These are phyloP conservation scores for Gobionotothen gibberifrons DNA, from an alignment of 2,797 vertebrate genomes.

Conservation along the genomic window DNA sequence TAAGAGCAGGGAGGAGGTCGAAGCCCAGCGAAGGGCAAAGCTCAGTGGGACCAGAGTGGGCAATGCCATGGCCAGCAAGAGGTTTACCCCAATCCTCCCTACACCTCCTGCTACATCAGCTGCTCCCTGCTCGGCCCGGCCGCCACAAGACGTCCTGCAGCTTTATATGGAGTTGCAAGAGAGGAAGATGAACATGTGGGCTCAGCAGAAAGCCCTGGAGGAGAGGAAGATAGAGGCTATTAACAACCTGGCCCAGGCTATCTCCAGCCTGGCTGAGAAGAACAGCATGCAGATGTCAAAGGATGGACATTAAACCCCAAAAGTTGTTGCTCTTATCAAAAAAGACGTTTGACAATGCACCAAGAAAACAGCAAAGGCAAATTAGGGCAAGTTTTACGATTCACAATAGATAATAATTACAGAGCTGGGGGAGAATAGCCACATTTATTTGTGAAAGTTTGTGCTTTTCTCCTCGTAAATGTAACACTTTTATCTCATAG, in stretches of 20 bases:
- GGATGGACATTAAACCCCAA: constrained; percentile 47
- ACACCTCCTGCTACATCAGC: constrained; percentile 64
- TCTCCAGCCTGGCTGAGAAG: constrained; percentile 81
- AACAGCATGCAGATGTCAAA: constrained; percentile 56
- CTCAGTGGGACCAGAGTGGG: constrained; percentile 73
- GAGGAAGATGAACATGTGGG: constrained; percentile 88
- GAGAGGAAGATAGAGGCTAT: constrained; percentile 88
- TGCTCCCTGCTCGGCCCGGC: constrained; percentile 55
- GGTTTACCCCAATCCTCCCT: constrained; percentile 84
- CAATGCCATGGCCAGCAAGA: constrained; percentile 80
- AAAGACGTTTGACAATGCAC: constrained; percentile 2
- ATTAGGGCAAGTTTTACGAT: too few relatives aligned
- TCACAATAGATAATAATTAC: too few relatives aligned
- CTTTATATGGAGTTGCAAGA: constrained; percentile 88
- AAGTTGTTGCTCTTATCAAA: not conserved
- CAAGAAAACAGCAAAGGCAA: not conserved
- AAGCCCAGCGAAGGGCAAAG: constrained; percentile 78
- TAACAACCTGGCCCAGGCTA: constrained; percentile 86
- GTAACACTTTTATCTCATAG: too few relatives aligned
- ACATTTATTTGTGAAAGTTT: too few relatives aligned
- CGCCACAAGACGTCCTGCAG: constrained; percentile 84
- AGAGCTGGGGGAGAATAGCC: too few relatives aligned
- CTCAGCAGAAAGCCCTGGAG: constrained; percentile 85
- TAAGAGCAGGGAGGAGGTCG: constrained; percentile 79
- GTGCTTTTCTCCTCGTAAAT: too few relatives aligned